Conservation (phyloP, 2,888 invertebrate genomes). For the Meta bourneti region DNA sequence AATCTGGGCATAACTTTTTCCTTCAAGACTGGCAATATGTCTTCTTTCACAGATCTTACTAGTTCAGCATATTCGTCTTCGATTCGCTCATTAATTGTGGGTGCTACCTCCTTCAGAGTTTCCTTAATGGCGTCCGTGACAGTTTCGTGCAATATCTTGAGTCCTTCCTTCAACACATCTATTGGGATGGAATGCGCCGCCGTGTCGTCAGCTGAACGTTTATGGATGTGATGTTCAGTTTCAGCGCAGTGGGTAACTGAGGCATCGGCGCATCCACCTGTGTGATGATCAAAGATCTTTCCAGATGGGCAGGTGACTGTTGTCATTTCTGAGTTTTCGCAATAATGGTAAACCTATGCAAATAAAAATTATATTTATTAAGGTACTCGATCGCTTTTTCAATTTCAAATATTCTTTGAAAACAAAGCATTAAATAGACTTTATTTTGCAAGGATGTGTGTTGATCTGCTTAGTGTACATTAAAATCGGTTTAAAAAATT, state of each 20-base stretch:
- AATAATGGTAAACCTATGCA: slow-evolving; percentile 52
- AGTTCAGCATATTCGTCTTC: not conserved
- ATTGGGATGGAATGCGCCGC: slow-evolving; percentile 34
- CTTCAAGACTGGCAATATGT: not conserved
- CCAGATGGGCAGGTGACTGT: slow-evolving; percentile 45
- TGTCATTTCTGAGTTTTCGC: slow-evolving; percentile 26
- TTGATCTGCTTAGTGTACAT: not conserved
- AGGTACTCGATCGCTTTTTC: no score
- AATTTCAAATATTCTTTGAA: no score
- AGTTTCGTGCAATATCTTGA: not conserved
- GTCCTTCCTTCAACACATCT: not conserved
- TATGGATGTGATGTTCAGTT: slow-evolving; percentile 6
- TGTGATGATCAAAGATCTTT: slow-evolving; percentile 44
- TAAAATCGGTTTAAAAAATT: not conserved
- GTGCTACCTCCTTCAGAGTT: slow-evolving; percentile 3
- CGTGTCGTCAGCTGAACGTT: not conserved
- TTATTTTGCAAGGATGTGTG: not conserved
- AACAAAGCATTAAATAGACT: no score
- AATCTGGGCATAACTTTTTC: slow-evolving; percentile 12
- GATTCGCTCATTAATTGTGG: not conserved
- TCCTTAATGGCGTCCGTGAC: not conserved
- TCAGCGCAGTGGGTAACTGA: slow-evolving; percentile 43
- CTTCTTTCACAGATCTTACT: not conserved
- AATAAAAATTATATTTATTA: not conserved
- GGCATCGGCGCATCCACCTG: slow-evolving; percentile 23